Evolutionary conservation across 1,140 invertebrate genomes (phyloP).

Genomic region (Cotesia vestalis): DNA sequence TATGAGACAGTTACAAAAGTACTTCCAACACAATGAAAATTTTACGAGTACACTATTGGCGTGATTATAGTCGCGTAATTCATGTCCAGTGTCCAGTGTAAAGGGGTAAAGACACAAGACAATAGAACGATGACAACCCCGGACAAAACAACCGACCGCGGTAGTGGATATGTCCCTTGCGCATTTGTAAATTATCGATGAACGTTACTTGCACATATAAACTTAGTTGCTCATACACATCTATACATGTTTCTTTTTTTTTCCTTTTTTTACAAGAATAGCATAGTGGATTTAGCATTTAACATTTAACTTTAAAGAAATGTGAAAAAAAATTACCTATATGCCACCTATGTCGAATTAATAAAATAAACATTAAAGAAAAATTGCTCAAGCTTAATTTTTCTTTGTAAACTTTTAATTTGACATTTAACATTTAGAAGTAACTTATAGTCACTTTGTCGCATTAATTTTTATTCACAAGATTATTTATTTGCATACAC

Average conservation of each 20-base stretch:
- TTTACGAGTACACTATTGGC: slow-evolving; percentile 28
- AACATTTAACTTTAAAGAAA: too few relatives aligned
- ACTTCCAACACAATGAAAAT: slow-evolving; percentile 23
- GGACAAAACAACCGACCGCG: neutral
- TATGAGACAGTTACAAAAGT: slow-evolving; percentile 13
- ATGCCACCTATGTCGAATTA: too few relatives aligned
- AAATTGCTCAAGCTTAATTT: too few relatives aligned
- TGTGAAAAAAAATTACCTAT: too few relatives aligned
- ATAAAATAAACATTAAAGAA: too few relatives aligned
- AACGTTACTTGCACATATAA: neutral
- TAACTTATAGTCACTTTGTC: neutral
- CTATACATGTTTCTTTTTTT: neutral
- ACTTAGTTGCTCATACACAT: neutral
- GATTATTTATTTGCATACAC: neutral
- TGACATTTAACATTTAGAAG: too few relatives aligned
- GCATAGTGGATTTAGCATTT: too few relatives aligned
- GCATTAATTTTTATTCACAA: neutral
- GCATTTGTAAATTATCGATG: slow-evolving; percentile 13
- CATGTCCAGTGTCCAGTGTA: slow-evolving; percentile 1
- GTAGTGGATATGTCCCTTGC: neutral
- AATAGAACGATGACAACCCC: slow-evolving; percentile 9
- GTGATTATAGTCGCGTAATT: slow-evolving; percentile 27
- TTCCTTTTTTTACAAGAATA: too few relatives aligned
- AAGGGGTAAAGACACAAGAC: slow-evolving; percentile 12
- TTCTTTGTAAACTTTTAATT: too few relatives aligned